Base-by-base conservation (phyloP, 2,113 vertebrate genomes). In the Psilopogon haemacephalus region DNA sequence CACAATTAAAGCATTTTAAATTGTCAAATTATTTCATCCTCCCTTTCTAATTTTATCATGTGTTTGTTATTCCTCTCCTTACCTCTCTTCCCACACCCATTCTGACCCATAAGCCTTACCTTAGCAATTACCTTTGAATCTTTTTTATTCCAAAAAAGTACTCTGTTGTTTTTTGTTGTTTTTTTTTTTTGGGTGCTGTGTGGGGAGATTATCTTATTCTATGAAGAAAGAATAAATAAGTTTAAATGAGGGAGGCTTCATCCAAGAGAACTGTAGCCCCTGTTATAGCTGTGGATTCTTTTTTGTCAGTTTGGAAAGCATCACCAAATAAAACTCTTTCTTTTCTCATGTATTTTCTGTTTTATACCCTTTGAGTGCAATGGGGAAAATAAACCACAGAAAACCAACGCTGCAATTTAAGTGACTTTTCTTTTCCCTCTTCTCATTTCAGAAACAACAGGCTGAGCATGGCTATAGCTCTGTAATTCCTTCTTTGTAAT, bases 251-350 rank as follows among this genome's bases (percentile, higher is more conserved):
- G 68, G 83, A 82, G 54, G 81, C 56, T 94, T 95, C 77, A 88
- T 97, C 80, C 93, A 91, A 97, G 90, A 91, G 32, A 54, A 71
- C 91, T 95, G 52, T 93, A 96, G 95, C 96, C 79, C 54, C 40
- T 93, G 79, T 96, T 97, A 74, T 96, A 83, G 95, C 91, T 95
- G 64, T 84, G 78, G 95, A 86, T 94, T 95, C 86, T 93, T 93
- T 96, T 88, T 74, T 72, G 72, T 90, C 74, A 65, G 3, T 92
- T 96, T 90, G 80, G 40, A 94, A 94, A 96, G 69, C 75, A 40
- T 50, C 1, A 23, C 67, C 86, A 88, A 86, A 95, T 88, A 82
- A 17, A 3, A 65, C 84, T 89, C 50, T 92, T 93, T 94, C 26
- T 64, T 63, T 67, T 85, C 70, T 91, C 46, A 71, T 75, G 42